Evolutionary conservation across 2,113 vertebrate genomes (phyloP).

Genomic region (Tupaia tana): DNA sequence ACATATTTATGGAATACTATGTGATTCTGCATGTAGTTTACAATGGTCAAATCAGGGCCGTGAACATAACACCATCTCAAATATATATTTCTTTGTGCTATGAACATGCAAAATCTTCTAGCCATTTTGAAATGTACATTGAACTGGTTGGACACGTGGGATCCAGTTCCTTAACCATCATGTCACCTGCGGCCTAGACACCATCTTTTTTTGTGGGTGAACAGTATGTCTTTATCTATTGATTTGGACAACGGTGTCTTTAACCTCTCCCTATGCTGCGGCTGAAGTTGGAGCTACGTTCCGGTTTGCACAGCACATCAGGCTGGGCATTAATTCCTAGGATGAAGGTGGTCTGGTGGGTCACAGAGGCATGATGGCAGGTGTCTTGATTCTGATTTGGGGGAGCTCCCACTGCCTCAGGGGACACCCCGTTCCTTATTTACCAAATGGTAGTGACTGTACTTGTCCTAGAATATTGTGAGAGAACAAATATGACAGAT

Average conservation of each 20-base stretch:
- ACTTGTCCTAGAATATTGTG: not conserved
- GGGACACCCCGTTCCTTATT: constrained; percentile 6
- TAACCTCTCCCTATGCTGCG: not conserved
- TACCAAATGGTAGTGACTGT: not conserved
- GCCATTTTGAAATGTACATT: too few species aligned
- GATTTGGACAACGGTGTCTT: not conserved
- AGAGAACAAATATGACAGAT: not conserved
- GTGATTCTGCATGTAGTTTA: too few species aligned
- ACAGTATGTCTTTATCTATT: too few species aligned
- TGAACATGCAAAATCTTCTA: too few species aligned
- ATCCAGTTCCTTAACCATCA: too few species aligned
- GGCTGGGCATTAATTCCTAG: not conserved
- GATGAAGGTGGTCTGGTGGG: not conserved
- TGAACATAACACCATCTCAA: too few species aligned
- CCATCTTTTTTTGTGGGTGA: too few species aligned
- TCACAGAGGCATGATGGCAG: not conserved
- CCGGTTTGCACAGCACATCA: not conserved
- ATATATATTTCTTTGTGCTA: too few species aligned
- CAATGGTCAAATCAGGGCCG: too few species aligned
- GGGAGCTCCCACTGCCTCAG: not conserved
- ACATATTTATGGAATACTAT: too few species aligned
- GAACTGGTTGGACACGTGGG: too few species aligned
- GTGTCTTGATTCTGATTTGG: constrained; percentile 14
- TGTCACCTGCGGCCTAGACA: too few species aligned
- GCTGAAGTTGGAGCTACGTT: not conserved